Evolutionary conservation across 2,888 invertebrate species (phyloP), one percentile per base, ranked within the genome.

Genomic region (Arenicola marina): DNA sequence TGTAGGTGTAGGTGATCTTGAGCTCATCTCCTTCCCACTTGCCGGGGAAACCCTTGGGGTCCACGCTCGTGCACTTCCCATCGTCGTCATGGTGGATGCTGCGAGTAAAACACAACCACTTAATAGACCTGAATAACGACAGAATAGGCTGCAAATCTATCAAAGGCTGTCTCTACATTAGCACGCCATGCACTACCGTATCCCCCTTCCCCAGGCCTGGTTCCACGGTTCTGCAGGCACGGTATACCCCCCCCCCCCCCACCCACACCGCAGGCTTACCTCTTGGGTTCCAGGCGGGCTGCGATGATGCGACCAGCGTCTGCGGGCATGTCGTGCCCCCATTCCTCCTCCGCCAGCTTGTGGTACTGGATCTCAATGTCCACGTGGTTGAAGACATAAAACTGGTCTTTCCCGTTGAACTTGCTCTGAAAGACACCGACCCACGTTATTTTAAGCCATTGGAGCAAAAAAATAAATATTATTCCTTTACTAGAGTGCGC

Each of bases 301-400:
- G 46, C 33, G 18, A 65, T 59, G 73, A 99, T 96, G 59, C 98
- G 88, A 43, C 89, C 90, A 53, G 89, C 88, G 73, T 88, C 87
- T n/a, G n/a, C n/a, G 29, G 87, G 87, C n/a, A 90, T 92, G 91
- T 92, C 93, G n/a, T 93, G 92, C 26, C 91, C 95, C 94, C 92
- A 95, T 28, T 95, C 94, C 78, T 95, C 95, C 4, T 88, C 85
- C 24, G 86, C 87, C 1, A 94, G 93, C 76, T 92, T 93, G 84
- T 98, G 96, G 85, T 96, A 99, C 48, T 70, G 76, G 56, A 99
- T 91, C 66, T 88, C 89, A 68, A 99, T 86, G 84, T 98, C 95
- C 46, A 99, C 93, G 84, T 99, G 98, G 86, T 99, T 99, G 85
- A 95, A 97, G 53, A 97, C 86, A 83, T 94, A 99, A 83, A 92